Conservation (phyloP, 2,888 invertebrate genomes). For the Galeopsomyia nigrocyanea region DNA sequence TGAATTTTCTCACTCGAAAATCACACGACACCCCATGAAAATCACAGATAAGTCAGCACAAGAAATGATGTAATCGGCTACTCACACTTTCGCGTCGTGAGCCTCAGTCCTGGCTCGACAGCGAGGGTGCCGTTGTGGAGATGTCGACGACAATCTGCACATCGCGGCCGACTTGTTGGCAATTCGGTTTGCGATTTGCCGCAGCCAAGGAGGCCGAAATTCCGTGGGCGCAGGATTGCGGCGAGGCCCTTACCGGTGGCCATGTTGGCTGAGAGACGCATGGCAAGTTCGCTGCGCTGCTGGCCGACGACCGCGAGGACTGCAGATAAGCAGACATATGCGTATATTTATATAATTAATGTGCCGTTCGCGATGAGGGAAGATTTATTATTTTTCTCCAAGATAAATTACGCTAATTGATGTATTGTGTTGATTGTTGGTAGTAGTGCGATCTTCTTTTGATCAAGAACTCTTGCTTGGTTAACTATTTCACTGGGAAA, state of each 20-base stretch:
- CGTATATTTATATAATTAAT: too few relatives aligned
- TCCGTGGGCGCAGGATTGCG: constrained; percentile 63
- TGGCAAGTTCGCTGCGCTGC: constrained; percentile 45
- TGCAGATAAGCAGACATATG: too few relatives aligned
- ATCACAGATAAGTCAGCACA: not conserved
- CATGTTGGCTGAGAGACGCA: constrained; percentile 65
- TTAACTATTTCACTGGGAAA: too few relatives aligned
- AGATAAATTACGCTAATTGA: too few relatives aligned
- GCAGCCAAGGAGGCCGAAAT: constrained; percentile 61
- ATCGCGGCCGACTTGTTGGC: constrained; percentile 23
- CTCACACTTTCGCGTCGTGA: constrained; percentile 61
- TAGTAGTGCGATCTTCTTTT: too few relatives aligned
- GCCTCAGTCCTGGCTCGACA: constrained; percentile 57
- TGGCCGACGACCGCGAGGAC: too few relatives aligned
- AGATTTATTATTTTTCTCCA: too few relatives aligned
- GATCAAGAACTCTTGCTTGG: too few relatives aligned
- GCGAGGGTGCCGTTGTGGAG: constrained; percentile 28
- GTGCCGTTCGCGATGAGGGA: too few relatives aligned
- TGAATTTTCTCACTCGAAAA: not conserved
- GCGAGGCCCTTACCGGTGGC: constrained; percentile 68
- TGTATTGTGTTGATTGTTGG: too few relatives aligned
- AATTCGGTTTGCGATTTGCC: constrained; percentile 49
- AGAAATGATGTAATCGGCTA: constrained; percentile 62
- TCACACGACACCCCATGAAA: not conserved
- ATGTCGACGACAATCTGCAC: constrained; percentile 55